Base-by-base conservation (phyloP, 2,797 vertebrate genomes). In the Sebastes vulpes region DNA sequence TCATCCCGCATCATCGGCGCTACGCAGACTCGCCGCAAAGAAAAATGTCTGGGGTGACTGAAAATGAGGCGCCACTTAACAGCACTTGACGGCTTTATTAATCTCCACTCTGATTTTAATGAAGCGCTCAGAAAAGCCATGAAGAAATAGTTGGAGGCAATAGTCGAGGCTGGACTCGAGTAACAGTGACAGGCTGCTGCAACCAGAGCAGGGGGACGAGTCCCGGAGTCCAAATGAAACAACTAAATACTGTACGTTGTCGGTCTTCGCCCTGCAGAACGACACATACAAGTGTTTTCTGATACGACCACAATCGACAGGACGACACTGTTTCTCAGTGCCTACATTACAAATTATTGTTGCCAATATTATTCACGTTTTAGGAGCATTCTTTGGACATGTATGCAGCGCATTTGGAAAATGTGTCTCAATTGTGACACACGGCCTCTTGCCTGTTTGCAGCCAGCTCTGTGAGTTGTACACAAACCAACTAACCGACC, bases 161-260 rank as follows among this genome's bases (percentile, higher is more conserved):
- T 6, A 56, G 67, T 3, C 1, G 5, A 48, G 9, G 23, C 35
- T 16, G 11, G 31, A 46, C 28, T 28, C 8, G 23, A 78, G 46
- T 72, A 11, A 50, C 11, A 54, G 21, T 67, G 72, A 82, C 52
- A 77, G 53, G 16, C 58, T 50, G 56, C n/a, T 54, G n/a, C 53
- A 63, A 52, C 32, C 26, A 70, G 21, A 54, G 69, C 29, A 59
- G 32, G 14, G 53, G 57, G 61, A 71, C 58, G 75, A 65, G 76
- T 65, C 26, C 32, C 11, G 5, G n/a, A 67, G 63, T 56, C 32
- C 42, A 29, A 18, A 56, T 20, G 5, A 65, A 48, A 63, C 2
- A 5, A 12, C 26, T 65, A 46, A 60, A 46, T 18, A 46, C 42
- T 46, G 16, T 38, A 79, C 25, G 31, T 48, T 48, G 46, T 54